Evolutionary conservation across 2,888 invertebrate species (phyloP).

Genomic region (Chirona hameri): DNA sequence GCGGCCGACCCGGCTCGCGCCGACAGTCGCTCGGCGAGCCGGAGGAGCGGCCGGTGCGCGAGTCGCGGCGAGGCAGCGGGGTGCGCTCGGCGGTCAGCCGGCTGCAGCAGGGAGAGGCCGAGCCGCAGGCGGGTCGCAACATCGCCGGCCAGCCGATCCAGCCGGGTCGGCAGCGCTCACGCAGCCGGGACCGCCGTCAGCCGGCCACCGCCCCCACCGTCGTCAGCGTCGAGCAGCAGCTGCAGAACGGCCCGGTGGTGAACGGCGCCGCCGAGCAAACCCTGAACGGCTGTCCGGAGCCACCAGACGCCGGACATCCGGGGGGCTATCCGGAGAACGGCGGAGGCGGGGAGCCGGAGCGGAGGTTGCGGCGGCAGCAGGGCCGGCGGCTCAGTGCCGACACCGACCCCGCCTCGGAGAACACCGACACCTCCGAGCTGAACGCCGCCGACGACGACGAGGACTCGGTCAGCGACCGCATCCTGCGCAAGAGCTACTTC

Average conservation of each 20-base stretch:
- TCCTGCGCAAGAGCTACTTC: conserved; percentile 83
- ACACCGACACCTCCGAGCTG: conserved; percentile 7
- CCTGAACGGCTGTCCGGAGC: not conserved
- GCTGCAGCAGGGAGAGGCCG: not conserved
- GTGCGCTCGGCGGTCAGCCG: not conserved
- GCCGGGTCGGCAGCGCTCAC: not conserved
- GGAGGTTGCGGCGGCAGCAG: not conserved
- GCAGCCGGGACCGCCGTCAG: not conserved
- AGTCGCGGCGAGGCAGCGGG: not conserved
- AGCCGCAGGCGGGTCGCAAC: not conserved
- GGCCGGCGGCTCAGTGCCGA: not conserved
- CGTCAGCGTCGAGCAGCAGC: not conserved
- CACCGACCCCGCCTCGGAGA: not conserved
- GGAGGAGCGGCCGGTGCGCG: not conserved
- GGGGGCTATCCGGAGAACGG: not conserved
- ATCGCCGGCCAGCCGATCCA: conserved; percentile 7
- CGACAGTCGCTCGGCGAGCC: not conserved
- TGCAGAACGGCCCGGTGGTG: not conserved
- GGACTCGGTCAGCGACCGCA: conserved; percentile 67
- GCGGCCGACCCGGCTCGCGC: not conserved
- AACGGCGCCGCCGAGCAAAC: too few species aligned
- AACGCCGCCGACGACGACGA: conserved; percentile 1
- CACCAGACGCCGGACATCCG: too few species aligned
- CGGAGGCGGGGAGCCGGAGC: not conserved
- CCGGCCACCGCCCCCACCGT: not conserved